Evolutionary conservation across 92 coral and sea anemone genomes (phyloP).

Genomic region (Heliopora coerulea): DNA sequence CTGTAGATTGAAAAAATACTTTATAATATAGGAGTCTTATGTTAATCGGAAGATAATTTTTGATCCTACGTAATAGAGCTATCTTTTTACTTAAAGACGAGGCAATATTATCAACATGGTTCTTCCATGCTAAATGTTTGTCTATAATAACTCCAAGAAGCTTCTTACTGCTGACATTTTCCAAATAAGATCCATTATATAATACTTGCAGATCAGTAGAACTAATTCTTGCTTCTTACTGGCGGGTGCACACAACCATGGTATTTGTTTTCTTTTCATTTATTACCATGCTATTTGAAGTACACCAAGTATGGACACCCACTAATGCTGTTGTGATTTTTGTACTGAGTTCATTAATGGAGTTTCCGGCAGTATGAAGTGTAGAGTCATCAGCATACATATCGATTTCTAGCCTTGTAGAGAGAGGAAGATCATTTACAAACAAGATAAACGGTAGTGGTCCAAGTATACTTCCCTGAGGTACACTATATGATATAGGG

Average conservation of each 20-base stretch:
- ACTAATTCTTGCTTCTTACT: constrained; percentile 24
- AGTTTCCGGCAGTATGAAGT: not conserved
- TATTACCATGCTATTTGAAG: constrained; percentile 6
- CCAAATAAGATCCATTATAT: not conserved
- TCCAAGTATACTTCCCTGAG: constrained; percentile 55
- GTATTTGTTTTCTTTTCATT: constrained; percentile 26
- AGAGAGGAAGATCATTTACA: constrained; percentile 57
- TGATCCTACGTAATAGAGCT: constrained; percentile 32
- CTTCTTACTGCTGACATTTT: not conserved
- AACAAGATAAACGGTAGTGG: constrained; percentile 46
- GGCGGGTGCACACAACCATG: constrained; percentile 31
- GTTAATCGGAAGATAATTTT: constrained; percentile 31
- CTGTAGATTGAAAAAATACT: constrained; percentile 23
- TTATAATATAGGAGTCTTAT: constrained; percentile 25
- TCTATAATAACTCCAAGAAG: constrained; percentile 37
- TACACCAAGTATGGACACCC: constrained; percentile 1
- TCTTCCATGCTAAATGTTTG: constrained; percentile 30
- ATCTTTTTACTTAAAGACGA: constrained; percentile 15
- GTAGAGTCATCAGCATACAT: constrained; percentile 11
- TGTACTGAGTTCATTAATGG: not conserved
- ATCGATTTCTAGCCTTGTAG: constrained; percentile 28
- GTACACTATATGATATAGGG: constrained; percentile 41
- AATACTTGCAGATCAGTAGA: not conserved
- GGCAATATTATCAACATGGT: constrained; percentile 31
- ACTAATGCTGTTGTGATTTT: not conserved